Conservation (phyloP, 2,888 invertebrate genomes). For the Thymelicus acteon region DNA sequence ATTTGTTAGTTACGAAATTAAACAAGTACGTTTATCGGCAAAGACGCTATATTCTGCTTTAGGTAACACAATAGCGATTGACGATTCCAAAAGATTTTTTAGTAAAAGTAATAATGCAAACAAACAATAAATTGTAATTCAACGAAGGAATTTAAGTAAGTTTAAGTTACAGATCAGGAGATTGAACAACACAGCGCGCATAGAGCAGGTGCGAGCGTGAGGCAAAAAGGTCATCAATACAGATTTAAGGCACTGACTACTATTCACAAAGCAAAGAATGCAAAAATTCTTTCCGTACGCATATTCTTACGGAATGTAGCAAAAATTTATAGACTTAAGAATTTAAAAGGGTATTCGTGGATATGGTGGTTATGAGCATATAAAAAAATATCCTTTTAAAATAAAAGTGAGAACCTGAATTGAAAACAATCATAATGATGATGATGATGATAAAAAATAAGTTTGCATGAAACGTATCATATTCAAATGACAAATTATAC, state of each 20-base stretch:
- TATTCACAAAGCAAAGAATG: constrained; percentile 16
- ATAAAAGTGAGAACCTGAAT: too few relatives aligned
- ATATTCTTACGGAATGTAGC: constrained; percentile 19
- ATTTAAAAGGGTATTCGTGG: too few relatives aligned
- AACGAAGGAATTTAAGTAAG: too few relatives aligned
- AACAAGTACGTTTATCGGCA: background rate
- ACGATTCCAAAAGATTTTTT: too few relatives aligned
- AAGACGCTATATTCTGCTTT: background rate
- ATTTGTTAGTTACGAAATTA: background rate
- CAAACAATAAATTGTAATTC: too few relatives aligned
- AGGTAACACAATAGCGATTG: too few relatives aligned
- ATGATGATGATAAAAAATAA: background rate
- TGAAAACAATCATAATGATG: background rate
- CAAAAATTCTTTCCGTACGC: constrained; percentile 24
- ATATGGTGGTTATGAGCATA: too few relatives aligned
- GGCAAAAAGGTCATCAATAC: constrained; percentile 32
- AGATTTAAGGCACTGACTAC: constrained; percentile 24
- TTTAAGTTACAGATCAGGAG: constrained; percentile 1
- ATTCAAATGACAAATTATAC: background rate
- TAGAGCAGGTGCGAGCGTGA: constrained; percentile 24
- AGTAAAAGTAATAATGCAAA: too few relatives aligned
- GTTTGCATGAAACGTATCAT: background rate
- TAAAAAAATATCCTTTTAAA: too few relatives aligned
- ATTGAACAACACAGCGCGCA: constrained; percentile 6
- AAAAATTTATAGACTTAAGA: too few relatives aligned